Evolutionary conservation across 23 tunicate genomes (phyloP), one percentile per base, ranked within the genome.

Genomic region (Ciona savignyi): DNA sequence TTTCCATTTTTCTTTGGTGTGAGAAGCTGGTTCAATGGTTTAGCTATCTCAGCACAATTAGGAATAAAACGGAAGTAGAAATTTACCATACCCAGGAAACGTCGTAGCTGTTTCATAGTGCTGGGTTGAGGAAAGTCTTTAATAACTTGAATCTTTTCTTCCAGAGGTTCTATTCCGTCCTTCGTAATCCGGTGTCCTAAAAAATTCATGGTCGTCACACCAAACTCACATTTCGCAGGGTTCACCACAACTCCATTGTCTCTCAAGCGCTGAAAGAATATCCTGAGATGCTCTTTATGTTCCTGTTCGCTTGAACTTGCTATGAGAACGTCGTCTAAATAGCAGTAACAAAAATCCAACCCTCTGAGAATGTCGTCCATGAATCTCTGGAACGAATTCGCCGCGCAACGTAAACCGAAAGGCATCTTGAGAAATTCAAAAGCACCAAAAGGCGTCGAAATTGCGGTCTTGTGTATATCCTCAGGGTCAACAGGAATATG

Each of bases 81-180:
- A 19, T 20, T 70, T 0, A 0, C n/a, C 25, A 20, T 34, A 22
- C 73, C 73, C 9, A 19, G 19, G 23, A 69, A 69, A n/a, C 74
- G 35, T 0, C 73, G 73, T 15, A 1, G 30, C 60, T 70, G 61
- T 32, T 42, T 70, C 26, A 30, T 70, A 2, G 74, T 70, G 27
- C 26, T 33, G 0, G 74, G 51, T 70, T 26, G 2, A n/a, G 60
- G 60, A 32, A 32, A 70, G 9, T 33, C 28, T 32, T 42, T 60
- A 1, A 70, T 70, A 4, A 30, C 60, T 6, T 26, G 3, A 21
- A 70, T 28, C 35, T 70, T 33, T 3, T 0, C 29, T 66, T 23
- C 33, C 33, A 1, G 27, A 1, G 70, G 70, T 1, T 23, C 29
- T 1, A 32, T 33, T 0, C 23, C 61, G 1, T 42, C 48, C 0